These are phyloP conservation scores for Eretmodus cyanostictus DNA, from an alignment of 2,113 vertebrate genomes.

Conservation along the genomic window DNA sequence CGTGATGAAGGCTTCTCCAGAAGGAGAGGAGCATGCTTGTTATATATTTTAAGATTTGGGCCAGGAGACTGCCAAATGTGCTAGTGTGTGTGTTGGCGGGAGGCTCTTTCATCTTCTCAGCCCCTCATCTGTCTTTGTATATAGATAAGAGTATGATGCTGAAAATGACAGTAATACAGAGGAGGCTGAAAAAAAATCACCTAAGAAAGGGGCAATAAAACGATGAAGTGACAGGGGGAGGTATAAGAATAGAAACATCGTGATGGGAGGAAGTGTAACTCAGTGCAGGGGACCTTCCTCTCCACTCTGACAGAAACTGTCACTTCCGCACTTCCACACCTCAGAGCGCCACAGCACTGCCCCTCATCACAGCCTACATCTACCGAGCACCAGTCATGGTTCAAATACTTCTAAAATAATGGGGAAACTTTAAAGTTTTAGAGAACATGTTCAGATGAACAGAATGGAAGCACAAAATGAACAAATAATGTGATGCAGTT, in stretches of 20 bases:
- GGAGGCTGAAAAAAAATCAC: not conserved
- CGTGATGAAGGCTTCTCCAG: not conserved
- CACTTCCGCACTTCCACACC: not conserved
- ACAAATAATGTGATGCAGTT: not conserved
- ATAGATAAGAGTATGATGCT: not conserved
- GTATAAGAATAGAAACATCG: not conserved
- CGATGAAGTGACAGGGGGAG: not conserved
- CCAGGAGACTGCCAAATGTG: not conserved
- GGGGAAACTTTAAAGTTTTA: not conserved
- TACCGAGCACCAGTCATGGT: not conserved
- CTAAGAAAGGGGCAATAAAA: not conserved
- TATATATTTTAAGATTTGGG: slow-evolving; percentile 28
- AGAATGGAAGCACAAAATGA: not conserved
- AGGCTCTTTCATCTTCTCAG: slow-evolving; percentile 28
- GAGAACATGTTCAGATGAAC: not conserved
- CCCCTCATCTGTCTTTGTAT: slow-evolving; percentile 26
- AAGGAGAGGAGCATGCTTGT: not conserved
- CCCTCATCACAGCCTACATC: not conserved
- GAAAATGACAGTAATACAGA: slow-evolving; percentile 33
- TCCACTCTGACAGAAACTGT: not conserved
- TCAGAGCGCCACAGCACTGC: not conserved
- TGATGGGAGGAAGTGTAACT: not conserved
- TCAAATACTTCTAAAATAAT: not conserved
- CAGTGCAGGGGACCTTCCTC: not conserved
- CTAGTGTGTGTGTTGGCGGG: not conserved